A percentile compares a stretch with the other conserved stretches of the same genome.
Conservation (phyloP, 2,888 invertebrate species). For the Trileptium ribeirensis region DNA sequence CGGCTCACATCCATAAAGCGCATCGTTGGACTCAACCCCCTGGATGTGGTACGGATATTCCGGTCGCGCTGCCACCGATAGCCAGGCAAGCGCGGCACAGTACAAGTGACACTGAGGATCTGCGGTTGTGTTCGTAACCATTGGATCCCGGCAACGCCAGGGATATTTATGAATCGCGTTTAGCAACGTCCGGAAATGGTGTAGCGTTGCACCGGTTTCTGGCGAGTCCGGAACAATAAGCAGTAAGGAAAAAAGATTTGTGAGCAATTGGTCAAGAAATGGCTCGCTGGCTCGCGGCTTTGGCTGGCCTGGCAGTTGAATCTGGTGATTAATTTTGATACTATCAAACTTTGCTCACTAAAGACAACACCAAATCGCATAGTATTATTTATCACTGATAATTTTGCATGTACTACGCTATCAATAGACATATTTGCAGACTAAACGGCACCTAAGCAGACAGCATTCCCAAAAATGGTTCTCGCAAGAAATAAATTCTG, state of each 20-base stretch:
- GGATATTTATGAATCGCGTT: constrained; percentile 68
- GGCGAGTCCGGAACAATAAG: constrained; percentile 68
- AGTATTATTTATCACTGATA: too few species aligned
- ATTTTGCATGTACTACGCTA: too few species aligned
- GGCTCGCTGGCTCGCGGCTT: constrained; percentile 66
- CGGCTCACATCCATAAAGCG: constrained; percentile 65
- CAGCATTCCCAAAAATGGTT: too few species aligned
- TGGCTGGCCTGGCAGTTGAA: constrained; percentile 57
- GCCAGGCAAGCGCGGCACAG: constrained; percentile 67
- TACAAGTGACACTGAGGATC: constrained; percentile 65
- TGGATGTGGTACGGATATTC: constrained; percentile 76
- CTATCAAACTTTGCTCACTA: too few species aligned
- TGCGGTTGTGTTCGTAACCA: not conserved
- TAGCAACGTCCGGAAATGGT: constrained; percentile 69
- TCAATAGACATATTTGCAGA: too few species aligned
- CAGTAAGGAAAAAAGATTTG: constrained; percentile 72
- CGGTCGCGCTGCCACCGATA: constrained; percentile 72
- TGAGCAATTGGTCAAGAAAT: constrained; percentile 53
- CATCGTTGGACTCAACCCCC: constrained; percentile 84
- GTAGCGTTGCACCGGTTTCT: constrained; percentile 69
- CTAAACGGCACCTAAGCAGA: too few species aligned
- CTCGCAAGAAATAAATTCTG: too few species aligned
- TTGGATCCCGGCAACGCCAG: constrained; percentile 54
- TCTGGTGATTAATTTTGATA: too few species aligned
- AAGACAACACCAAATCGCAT: too few species aligned